phyloP scores from a whole-genome alignment of 1,140 invertebrate genomes.

The Drosophila pruinosa region DNA sequence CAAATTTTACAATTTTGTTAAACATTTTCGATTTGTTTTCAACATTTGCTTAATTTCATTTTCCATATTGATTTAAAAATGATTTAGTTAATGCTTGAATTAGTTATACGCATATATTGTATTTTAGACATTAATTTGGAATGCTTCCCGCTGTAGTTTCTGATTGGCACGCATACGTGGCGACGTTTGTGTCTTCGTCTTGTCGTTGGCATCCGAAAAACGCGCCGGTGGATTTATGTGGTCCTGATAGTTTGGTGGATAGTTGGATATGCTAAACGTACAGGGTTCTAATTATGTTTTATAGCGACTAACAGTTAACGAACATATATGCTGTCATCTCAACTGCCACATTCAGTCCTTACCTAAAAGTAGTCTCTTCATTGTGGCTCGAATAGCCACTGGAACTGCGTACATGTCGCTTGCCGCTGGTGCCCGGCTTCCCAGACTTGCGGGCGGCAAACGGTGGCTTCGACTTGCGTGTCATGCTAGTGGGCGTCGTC shows the following conservation, averaged over 20 bases:
- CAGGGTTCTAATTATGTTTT: conserved; percentile 68
- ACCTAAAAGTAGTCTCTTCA: conserved; percentile 92
- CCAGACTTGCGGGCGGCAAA: conserved; percentile 86
- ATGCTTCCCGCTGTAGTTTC: conserved; percentile 86
- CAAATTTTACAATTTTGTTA: conserved; percentile 59
- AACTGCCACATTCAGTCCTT: conserved; percentile 43
- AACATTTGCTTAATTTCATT: conserved; percentile 23
- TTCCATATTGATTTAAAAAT: conserved; percentile 37
- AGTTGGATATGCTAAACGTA: conserved; percentile 87
- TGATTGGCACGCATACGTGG: conserved; percentile 83
- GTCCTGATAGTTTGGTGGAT: conserved; percentile 88
- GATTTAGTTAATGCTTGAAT: conserved; percentile 12
- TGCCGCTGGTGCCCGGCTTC: conserved; percentile 83
- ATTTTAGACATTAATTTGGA: conserved; percentile 87
- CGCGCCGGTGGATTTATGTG: conserved; percentile 89
- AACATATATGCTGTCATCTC: not conserved
- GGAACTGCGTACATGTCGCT: conserved; percentile 88
- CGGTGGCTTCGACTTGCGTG: conserved; percentile 87
- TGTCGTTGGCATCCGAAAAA: conserved; percentile 87
- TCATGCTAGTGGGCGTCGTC: conserved; percentile 86
- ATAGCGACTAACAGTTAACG: conserved; percentile 42
- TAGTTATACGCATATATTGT: conserved; percentile 3
- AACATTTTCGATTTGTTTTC: conserved; percentile 16
- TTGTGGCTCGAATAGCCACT: conserved; percentile 91
- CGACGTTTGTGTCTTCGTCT: conserved; percentile 83